These are phyloP conservation scores for Chanos chanos DNA, from an alignment of 2,797 vertebrate genomes.

Conservation along the genomic window DNA sequence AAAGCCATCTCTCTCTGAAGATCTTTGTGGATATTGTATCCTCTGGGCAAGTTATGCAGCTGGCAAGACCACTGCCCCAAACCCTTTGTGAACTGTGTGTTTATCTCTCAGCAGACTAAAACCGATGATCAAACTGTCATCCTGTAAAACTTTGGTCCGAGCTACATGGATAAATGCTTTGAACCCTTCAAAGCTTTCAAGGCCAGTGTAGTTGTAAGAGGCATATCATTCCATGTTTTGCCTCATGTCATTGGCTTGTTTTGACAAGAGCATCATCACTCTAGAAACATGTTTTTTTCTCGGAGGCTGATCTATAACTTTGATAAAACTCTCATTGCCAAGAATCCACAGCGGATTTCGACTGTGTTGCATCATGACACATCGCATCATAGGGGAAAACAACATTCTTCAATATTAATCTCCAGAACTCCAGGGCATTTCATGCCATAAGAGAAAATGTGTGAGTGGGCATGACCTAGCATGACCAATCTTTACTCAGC, in stretches of 20 bases:
- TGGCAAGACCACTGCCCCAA: too few relatives aligned
- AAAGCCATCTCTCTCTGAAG: too few relatives aligned
- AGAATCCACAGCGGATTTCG: slow-evolving; percentile 25
- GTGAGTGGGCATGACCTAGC: background rate
- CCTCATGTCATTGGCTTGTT: slow-evolving; percentile 16
- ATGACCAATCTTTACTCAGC: background rate
- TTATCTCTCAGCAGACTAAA: background rate
- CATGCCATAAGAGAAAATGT: slow-evolving; percentile 9
- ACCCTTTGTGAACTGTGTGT: slow-evolving; percentile 9
- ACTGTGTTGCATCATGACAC: slow-evolving; percentile 37
- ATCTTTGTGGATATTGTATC: too few relatives aligned
- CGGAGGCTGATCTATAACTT: slow-evolving; percentile 5
- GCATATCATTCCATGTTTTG: background rate
- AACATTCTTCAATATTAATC: background rate
- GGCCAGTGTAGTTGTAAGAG: slow-evolving; percentile 17
- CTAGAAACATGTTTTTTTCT: slow-evolving; percentile 6
- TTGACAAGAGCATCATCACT: slow-evolving; percentile 17
- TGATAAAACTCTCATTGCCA: slow-evolving; percentile 10
- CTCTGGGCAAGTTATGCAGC: too few relatives aligned
- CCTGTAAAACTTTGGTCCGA: slow-evolving; percentile 28
- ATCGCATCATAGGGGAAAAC: slow-evolving; percentile 25
- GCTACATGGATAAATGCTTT: slow-evolving; percentile 36
- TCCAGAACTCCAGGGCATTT: background rate
- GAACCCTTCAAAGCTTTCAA: slow-evolving; percentile 32
- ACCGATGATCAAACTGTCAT: slow-evolving; percentile 26